Evolutionary conservation across 2,797 vertebrate genomes (phyloP), one percentile per base, ranked within the genome.

Genomic region (Gymnoscopelus braueri): DNA sequence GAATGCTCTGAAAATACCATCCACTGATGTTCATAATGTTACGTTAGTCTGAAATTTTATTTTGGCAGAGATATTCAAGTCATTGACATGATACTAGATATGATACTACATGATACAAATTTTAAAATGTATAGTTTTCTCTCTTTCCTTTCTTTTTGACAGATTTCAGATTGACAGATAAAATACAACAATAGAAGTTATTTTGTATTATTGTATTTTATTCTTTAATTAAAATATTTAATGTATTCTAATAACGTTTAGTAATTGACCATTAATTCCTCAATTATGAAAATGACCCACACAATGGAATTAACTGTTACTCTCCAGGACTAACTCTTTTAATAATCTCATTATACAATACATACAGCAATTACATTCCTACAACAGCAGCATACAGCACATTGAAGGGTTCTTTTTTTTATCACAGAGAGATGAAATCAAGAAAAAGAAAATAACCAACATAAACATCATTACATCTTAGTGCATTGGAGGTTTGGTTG

Each of bases 371-470:
- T 50, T 52, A 78, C 65, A 81, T 66, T 78, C 62, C 75, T 66
- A 79, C 53, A 76, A 76, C 54, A 71, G 65, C 60, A 71, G 50
- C 35, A 32, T 51, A 64, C 61, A 54, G 72, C 69, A 88, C 67
- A 77, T 52, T 60, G 15, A 79, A 71, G 63, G 82, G 69, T 71
- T 71, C 77, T 32, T 60, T 71, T 29, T 60, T 65, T 53, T 63
- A 63, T 52, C 19, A 64, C 48, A 58, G 79, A 54, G 74, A 58
- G 23, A 67, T 70, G 44, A 50, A 77, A 51, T 13, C 62, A 65
- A 84, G 3, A 71, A 66, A 69, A 61, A 67, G 26, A 52, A 58
- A 77, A 69, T 48, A 56, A 44, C 19, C 8, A 6, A 29, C 24
- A 65, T 61, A 87, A 63, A 79, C 23, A 88, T 49, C 8, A 67